Conservation (phyloP, 2,888 invertebrate species). For the Phyto melanocephala region DNA sequence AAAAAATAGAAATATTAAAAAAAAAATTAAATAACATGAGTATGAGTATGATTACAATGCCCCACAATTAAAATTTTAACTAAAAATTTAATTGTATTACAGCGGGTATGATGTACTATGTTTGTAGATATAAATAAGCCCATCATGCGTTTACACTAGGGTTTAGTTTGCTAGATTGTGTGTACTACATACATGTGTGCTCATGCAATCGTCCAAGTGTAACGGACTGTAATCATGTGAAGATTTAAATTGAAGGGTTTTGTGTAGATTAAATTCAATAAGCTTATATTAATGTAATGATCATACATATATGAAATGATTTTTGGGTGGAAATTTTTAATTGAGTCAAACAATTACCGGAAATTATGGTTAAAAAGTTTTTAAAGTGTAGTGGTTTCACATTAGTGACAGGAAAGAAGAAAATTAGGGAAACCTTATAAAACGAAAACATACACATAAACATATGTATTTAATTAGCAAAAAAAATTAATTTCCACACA, state of each 20-base stretch:
- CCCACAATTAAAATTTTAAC: constrained; percentile 40
- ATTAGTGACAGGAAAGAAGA: too few relatives aligned
- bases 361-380: not conserved
- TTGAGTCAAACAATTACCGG: not conserved
- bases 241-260: constrained; percentile 3
- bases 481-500: too few relatives aligned
- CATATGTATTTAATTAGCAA: too few relatives aligned
- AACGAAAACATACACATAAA: too few relatives aligned
- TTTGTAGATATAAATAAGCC: too few relatives aligned
- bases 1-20: not conserved
- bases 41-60: not conserved
- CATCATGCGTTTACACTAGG: not conserved
- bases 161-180: not conserved
- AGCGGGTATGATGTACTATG: too few relatives aligned
- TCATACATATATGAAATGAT: not conserved
- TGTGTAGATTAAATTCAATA: not conserved
- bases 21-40: not conserved
- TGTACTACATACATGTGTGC: not conserved
- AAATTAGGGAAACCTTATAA: too few relatives aligned
- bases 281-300: not conserved
- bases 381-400: not conserved
- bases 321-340: not conserved
- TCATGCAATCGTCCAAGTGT: constrained; percentile 3
- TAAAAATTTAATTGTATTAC: not conserved
- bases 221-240: constrained; percentile 19